Evolutionary conservation across 1,140 invertebrate species (phyloP).

Genomic region (Leptonema lineaticorne): DNA sequence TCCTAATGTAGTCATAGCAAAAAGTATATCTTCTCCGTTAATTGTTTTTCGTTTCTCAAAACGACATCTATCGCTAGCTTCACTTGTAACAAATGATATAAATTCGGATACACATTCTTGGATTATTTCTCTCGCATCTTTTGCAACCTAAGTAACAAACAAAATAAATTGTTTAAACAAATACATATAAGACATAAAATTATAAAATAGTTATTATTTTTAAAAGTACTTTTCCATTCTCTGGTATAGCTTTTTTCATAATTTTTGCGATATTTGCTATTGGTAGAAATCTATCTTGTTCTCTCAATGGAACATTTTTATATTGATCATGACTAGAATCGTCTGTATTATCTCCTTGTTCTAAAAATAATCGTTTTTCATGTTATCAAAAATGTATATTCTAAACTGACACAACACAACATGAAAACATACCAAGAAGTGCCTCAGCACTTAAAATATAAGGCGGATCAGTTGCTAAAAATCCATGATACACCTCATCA

Average conservation of each 20-base stretch:
- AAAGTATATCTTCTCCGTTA: conserved; percentile 97
- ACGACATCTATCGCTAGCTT: conserved; percentile 94
- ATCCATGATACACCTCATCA: conserved; percentile 52
- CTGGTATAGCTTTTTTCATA: conserved; percentile 97
- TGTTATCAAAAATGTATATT: background rate
- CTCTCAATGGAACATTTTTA: conserved; percentile 66
- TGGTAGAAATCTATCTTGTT: conserved; percentile 94
- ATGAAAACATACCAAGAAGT: conserved; percentile 15
- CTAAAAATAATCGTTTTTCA: conserved; percentile 26
- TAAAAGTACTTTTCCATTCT: conserved; percentile 83
- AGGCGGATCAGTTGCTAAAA: conserved; percentile 45
- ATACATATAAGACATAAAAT: conserved; percentile 27
- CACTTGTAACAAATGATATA: conserved; percentile 98
- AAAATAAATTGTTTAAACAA: background rate
- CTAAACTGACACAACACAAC: conserved; percentile 15
- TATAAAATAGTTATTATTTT: conserved; percentile 10
- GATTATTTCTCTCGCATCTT: conserved; percentile 98
- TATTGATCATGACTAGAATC: conserved; percentile 66
- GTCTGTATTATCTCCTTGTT: conserved; percentile 68
- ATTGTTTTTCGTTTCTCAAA: conserved; percentile 99
- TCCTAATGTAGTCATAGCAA: conserved; percentile 94
- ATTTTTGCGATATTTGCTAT: conserved; percentile 99
- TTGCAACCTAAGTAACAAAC: conserved; percentile 77
- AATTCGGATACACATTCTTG: conserved; percentile 99
- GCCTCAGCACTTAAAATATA: conserved; percentile 55